Percentiles rank a stretch among this genome's conserved stretches.
Evolutionary conservation across 2,113 vertebrate species (phyloP).

Genomic region (Clarias macrocephalus): DNA sequence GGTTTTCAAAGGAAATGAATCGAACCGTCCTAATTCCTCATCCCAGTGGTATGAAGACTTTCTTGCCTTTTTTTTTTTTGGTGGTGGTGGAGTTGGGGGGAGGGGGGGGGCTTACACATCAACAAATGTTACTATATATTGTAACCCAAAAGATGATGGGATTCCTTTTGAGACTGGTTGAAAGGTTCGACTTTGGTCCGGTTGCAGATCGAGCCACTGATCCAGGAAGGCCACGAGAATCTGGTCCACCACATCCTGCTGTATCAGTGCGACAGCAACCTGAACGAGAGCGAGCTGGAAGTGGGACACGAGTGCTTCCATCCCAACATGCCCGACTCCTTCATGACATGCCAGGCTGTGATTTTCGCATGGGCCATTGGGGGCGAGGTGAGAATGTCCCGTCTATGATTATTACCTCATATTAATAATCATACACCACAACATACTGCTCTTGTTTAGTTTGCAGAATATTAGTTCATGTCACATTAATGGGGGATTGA

Average conservation of each 20-base stretch:
- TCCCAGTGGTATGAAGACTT: not conserved
- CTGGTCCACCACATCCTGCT: conserved; percentile 85
- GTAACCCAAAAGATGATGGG: not conserved
- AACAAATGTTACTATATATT: not conserved
- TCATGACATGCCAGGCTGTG: conserved; percentile 82
- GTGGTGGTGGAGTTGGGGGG: too few relatives aligned
- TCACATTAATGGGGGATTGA: too few relatives aligned
- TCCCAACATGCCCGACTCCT: conserved; percentile 86
- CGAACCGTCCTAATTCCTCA: not conserved
- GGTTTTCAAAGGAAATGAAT: not conserved
- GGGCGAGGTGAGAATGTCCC: conserved; percentile 75
- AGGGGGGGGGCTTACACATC: too few relatives aligned
- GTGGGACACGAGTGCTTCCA: conserved; percentile 84
- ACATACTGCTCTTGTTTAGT: too few relatives aligned
- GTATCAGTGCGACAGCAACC: conserved; percentile 80
- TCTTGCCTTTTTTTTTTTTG: not conserved
- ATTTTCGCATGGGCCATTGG: conserved; percentile 88
- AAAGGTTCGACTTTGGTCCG: not conserved
- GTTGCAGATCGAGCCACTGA: conserved; percentile 81
- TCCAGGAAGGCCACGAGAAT: conserved; percentile 81
- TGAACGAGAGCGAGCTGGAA: conserved; percentile 76
- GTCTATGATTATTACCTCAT: not conserved
- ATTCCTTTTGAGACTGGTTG: not conserved
- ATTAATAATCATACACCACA: not conserved
- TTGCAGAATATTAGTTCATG: not conserved